Evolutionary conservation across 2,888 invertebrate species (phyloP).

Genomic region (Sipha maydis): DNA sequence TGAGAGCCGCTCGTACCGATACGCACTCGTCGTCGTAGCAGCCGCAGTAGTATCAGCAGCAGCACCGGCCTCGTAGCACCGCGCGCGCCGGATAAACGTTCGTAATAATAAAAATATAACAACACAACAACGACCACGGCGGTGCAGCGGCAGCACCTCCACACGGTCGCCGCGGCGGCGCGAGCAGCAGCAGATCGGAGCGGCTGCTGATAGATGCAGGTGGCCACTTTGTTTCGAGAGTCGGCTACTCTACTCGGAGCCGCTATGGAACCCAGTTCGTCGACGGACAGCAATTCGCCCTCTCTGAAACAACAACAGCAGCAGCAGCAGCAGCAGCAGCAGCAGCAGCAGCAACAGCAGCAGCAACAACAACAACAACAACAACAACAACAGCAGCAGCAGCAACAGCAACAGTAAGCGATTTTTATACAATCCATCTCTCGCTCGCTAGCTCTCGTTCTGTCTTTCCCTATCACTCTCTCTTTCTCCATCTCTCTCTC

Average conservation of each 20-base stretch:
- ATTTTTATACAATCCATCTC: neutral
- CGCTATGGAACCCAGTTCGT: constrained; percentile 69
- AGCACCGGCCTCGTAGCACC: too few relatives aligned
- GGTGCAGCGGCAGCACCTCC: neutral
- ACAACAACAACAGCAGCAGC: constrained; percentile 63
- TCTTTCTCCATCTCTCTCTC: neutral
- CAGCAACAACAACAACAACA: constrained; percentile 7
- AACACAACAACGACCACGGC: constrained; percentile 2
- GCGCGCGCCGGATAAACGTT: neutral
- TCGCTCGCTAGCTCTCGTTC: neutral
- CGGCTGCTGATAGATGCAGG: constrained; percentile 71
- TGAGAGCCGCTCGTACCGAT: constrained; percentile 33
- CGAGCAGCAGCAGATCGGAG: constrained; percentile 53
- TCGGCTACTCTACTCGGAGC: constrained; percentile 76
- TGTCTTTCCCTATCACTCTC: too few relatives aligned
- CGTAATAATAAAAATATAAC: neutral
- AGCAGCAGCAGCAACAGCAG: constrained; percentile 64
- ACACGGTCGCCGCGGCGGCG: constrained; percentile 23
- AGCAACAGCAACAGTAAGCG: constrained; percentile 43
- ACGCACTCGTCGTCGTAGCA: neutral
- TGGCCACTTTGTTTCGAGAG: constrained; percentile 76
- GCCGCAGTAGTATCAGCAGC: too few relatives aligned
- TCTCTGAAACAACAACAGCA: constrained; percentile 63
- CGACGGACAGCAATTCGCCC: constrained; percentile 64
- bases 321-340: constrained; percentile 52